Percentiles rank a stretch among this genome's conserved stretches.
Conservation (phyloP, 2,113 vertebrate genomes). For the Ophiodon elongatus region DNA sequence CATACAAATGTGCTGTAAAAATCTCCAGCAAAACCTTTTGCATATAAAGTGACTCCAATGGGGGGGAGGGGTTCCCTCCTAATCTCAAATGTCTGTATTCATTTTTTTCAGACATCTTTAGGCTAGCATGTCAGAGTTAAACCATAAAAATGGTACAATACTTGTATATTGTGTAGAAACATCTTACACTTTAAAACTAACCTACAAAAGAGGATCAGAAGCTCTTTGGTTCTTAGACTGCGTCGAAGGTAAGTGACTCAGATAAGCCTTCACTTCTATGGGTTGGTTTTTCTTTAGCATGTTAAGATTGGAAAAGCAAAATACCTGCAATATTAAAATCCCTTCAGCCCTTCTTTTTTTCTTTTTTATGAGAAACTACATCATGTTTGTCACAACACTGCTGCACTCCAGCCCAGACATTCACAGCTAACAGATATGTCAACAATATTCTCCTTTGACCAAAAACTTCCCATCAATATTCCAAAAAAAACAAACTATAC, state of each 20-base stretch:
- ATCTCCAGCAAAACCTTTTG: neutral
- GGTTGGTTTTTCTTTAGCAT: neutral
- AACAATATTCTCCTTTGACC: conserved; percentile 2
- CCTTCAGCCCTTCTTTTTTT: neutral
- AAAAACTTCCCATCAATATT: neutral
- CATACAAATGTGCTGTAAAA: neutral
- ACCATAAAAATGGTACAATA: neutral
- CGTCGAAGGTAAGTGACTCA: neutral
- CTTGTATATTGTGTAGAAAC: neutral
- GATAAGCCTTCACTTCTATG: neutral
- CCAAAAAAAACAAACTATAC: neutral
- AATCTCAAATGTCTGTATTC: conserved; percentile 1
- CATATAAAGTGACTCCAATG: neutral
- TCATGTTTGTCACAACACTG: neutral
- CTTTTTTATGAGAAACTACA: neutral
- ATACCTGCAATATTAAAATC: neutral
- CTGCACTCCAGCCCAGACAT: neutral
- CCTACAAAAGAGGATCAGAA: neutral
- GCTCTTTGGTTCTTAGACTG: neutral
- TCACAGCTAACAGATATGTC: conserved; percentile 3
- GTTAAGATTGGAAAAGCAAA: neutral
- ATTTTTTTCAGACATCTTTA: neutral
- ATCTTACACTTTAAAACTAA: neutral
- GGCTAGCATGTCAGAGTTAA: neutral
- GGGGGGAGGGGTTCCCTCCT: too few species aligned